Conservation (phyloP, 2,113 vertebrate genomes). For the Pycnonotus jocosus region DNA sequence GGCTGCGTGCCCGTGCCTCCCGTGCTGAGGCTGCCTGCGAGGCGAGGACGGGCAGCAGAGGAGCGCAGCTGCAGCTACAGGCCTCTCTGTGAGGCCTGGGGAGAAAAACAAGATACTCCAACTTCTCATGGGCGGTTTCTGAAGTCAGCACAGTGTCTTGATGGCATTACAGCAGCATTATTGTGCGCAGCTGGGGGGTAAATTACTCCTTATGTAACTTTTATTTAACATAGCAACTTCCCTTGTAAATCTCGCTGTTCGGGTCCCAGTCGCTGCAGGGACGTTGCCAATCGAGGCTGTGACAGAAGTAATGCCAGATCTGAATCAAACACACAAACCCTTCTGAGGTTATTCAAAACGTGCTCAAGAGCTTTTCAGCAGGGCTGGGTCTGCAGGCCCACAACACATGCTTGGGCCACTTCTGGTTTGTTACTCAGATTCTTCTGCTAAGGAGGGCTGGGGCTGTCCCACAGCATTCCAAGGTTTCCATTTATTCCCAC, state of each 20-base stretch:
- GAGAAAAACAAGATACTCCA: not conserved
- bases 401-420: not conserved
- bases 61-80: not conserved
- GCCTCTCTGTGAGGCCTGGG: not conserved
- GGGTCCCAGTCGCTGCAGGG: not conserved
- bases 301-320: slow-evolving; percentile 11
- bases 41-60: not conserved
- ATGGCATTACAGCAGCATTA: not conserved
- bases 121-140: not conserved
- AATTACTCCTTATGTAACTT: slow-evolving; percentile 33
- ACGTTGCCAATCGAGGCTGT: not conserved
- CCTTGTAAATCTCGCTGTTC: not conserved
- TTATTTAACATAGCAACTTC: slow-evolving; percentile 8
- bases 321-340: not conserved
- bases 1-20: not conserved
- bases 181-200: not conserved
- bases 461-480: not conserved
- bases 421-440: not conserved
- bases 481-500: not conserved
- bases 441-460: not conserved
- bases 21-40: accelerated
- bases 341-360: not conserved
- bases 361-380: not conserved
- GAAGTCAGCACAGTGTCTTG: not conserved
- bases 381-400: not conserved